These are phyloP conservation scores for Deroplatys truncata DNA, from an alignment of 2,888 invertebrate species.

Conservation along the genomic window DNA sequence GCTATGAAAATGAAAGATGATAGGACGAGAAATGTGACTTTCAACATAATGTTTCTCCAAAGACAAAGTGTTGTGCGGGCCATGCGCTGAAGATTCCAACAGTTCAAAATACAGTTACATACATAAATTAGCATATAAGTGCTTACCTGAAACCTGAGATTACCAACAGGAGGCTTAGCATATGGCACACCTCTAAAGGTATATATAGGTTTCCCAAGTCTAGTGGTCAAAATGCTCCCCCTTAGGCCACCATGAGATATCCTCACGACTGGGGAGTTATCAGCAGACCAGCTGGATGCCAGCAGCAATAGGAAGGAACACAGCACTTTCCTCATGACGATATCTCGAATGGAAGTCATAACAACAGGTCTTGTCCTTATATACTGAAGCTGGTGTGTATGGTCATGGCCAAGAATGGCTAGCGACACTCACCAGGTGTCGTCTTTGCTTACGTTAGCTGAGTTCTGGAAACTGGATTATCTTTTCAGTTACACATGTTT, in stretches of 20 bases:
- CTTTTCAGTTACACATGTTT: too few relatives aligned
- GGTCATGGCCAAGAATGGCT: not conserved
- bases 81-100: too few relatives aligned
- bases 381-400: not conserved
- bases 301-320: not conserved
- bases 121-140: not conserved
- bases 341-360: not conserved
- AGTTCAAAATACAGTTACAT: too few relatives aligned
- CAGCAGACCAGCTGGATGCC: not conserved
- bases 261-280: not conserved
- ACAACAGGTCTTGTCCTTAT: not conserved
- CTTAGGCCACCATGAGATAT: not conserved
- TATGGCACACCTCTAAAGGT: constrained; percentile 38
- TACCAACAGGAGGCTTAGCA: constrained; percentile 37
- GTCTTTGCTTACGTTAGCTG: too few relatives aligned
- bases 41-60: too few relatives aligned
- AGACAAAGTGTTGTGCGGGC: too few relatives aligned
- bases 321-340: not conserved
- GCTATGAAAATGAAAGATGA: too few relatives aligned
- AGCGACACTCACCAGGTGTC: not conserved
- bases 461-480: too few relatives aligned
- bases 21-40: too few relatives aligned
- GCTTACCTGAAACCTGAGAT: constrained; percentile 36
- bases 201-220: constrained; percentile 36
- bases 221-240: constrained; percentile 35